phyloP scores from a whole-genome alignment of 2,888 invertebrate species.

The Ormyrus pomaceus region DNA sequence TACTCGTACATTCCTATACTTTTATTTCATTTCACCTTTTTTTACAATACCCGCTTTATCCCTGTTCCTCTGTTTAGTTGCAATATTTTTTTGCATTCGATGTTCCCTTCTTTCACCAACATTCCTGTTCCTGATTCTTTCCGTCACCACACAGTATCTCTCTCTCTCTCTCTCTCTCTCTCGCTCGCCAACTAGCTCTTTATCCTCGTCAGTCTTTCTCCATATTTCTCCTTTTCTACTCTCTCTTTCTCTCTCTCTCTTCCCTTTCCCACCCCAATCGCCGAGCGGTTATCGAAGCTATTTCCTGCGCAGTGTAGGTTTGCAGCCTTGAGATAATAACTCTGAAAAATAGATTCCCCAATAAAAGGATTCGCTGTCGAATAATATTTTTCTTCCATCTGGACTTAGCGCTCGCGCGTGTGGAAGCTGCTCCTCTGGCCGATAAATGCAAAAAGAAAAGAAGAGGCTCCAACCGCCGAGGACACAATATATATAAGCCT shows the following conservation, averaged over 20 bases:
- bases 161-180: background rate
- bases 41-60: too few relatives aligned
- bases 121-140: too few relatives aligned
- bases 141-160: background rate
- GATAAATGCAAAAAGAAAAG: background rate
- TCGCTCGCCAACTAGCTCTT: background rate
- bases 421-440: slow-evolving; percentile 30
- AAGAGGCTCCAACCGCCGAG: background rate
- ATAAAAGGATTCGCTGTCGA: slow-evolving; percentile 60
- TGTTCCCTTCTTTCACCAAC: too few relatives aligned
- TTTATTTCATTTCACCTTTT: too few relatives aligned
- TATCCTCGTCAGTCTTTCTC: slow-evolving; percentile 22
- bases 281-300: slow-evolving; percentile 44
- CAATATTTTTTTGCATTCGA: slow-evolving; percentile 15
- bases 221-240: slow-evolving; percentile 24
- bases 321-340: slow-evolving; percentile 58
- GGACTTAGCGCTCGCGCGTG: slow-evolving; percentile 56
- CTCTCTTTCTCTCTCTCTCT: slow-evolving; percentile 6
- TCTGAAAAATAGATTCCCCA: slow-evolving; percentile 63
- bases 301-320: slow-evolving; percentile 32
- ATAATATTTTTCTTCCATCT: slow-evolving; percentile 64
- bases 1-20: too few relatives aligned
- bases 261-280: background rate
- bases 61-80: too few relatives aligned
- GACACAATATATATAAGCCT: background rate